Evolutionary conservation across 2,888 invertebrate species (phyloP).

Genomic region (Drosophila limbata): DNA sequence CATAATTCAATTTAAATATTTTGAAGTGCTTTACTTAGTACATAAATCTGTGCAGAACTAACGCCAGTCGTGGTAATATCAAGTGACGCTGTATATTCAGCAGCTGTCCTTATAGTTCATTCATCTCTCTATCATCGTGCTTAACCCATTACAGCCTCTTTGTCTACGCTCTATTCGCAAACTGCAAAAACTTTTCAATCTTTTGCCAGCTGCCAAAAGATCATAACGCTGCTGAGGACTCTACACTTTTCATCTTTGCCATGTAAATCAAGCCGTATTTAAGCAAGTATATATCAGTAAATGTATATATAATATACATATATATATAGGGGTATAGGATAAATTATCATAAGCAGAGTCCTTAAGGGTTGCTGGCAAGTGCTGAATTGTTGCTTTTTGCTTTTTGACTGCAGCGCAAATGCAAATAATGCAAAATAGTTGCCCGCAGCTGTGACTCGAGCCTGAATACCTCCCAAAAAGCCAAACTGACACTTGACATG

Average conservation of each 20-base stretch:
- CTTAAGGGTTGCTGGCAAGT: conserved; percentile 53
- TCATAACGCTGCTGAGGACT: conserved; percentile 32
- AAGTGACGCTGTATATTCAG: conserved; percentile 1
- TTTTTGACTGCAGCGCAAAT: conserved; percentile 34
- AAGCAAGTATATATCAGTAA: conserved; percentile 14
- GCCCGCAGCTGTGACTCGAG: conserved; percentile 53
- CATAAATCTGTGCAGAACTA: too few species aligned
- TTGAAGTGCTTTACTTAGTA: neutral
- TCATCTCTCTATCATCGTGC: neutral
- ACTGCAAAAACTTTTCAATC: conserved; percentile 34
- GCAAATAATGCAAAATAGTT: conserved; percentile 69
- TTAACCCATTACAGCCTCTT: conserved; percentile 20
- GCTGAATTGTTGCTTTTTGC: conserved; percentile 16
- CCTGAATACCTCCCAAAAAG: conserved; percentile 29
- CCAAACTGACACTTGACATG: conserved; percentile 70
- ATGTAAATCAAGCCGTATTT: conserved; percentile 51
- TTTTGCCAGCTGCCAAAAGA: conserved; percentile 53
- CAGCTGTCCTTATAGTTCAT: conserved; percentile 7
- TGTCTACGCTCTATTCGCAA: conserved; percentile 11
- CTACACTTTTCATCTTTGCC: conserved; percentile 25
- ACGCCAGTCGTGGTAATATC: neutral
- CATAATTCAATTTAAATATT: neutral
- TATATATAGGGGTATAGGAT: conserved; percentile 12
- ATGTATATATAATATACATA: conserved; percentile 14
- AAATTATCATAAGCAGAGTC: conserved; percentile 69